phyloP scores from a whole-genome alignment of 1,140 invertebrate species.

The Drosophila parabipectinata region DNA sequence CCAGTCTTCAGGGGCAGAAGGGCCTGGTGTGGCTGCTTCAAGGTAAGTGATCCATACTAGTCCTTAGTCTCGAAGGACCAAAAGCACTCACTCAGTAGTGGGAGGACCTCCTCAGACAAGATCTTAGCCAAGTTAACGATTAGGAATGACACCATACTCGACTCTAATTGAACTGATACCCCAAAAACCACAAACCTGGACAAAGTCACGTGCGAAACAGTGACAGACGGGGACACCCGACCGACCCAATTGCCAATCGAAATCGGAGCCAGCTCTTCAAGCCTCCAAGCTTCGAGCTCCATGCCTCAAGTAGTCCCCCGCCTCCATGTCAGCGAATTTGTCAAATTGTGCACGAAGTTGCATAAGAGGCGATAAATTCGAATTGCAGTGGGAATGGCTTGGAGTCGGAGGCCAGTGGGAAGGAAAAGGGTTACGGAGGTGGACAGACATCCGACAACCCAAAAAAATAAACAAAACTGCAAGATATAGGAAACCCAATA shows the following conservation, averaged over 20 bases:
- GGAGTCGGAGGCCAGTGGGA: background rate
- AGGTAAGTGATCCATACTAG: constrained; percentile 82
- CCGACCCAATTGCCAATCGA: constrained; percentile 20
- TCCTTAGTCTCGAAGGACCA: background rate
- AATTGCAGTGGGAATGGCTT: constrained; percentile 3
- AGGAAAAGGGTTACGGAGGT: background rate
- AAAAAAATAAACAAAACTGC: background rate
- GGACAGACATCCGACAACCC: no score
- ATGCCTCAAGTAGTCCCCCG: background rate
- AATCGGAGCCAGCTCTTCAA: constrained; percentile 27
- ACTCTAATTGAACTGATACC: background rate
- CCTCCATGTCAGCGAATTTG: constrained; percentile 36
- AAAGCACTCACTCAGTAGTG: no score
- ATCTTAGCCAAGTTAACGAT: background rate
- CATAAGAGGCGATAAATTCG: constrained; percentile 34
- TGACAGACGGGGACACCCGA: background rate
- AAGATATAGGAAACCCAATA: background rate
- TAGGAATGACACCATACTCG: background rate
- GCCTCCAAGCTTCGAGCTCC: background rate
- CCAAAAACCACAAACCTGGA: background rate
- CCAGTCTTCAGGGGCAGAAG: constrained; percentile 86
- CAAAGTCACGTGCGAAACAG: constrained; percentile 58
- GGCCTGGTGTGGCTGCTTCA: constrained; percentile 87
- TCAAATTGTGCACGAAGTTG: constrained; percentile 64
- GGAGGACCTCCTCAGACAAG: background rate